Evolutionary conservation across 2,888 invertebrate genomes (phyloP).

Genomic region (Tetanocera ferruginea): DNA sequence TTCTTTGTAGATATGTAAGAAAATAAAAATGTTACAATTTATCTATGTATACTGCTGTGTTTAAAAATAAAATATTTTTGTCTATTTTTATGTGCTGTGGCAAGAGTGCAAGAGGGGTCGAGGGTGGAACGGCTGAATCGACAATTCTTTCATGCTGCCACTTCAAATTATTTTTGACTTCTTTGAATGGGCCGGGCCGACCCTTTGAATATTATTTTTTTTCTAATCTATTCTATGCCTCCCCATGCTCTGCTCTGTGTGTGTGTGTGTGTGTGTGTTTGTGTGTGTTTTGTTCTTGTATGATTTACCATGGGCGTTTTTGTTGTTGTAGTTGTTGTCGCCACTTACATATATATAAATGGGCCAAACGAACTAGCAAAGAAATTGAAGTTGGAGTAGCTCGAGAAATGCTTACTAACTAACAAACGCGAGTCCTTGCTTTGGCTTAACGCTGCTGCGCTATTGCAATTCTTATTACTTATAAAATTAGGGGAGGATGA

Average conservation of each 20-base stretch:
- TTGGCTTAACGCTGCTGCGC: not conserved
- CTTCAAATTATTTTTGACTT: slow-evolving; percentile 1
- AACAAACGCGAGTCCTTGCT: not conserved
- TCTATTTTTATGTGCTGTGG: not conserved
- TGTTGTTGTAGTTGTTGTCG: slow-evolving; percentile 26
- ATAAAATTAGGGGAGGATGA: slow-evolving; percentile 33
- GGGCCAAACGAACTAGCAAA: not conserved
- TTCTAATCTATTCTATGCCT: not conserved
- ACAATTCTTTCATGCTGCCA: not conserved
- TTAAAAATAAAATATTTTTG: slow-evolving; percentile 15
- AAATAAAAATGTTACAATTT: slow-evolving; percentile 12
- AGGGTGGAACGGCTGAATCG: not conserved
- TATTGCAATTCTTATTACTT: not conserved
- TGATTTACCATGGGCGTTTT: slow-evolving; percentile 27
- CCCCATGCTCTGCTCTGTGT: not conserved
- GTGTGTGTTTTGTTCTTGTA: slow-evolving; percentile 1
- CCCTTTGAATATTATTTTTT: not conserved
- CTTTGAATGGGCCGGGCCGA: not conserved
- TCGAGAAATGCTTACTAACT: not conserved
- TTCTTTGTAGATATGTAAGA: not conserved
- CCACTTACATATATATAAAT: not conserved
- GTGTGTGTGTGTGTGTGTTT: not conserved
- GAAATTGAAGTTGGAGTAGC: not conserved
- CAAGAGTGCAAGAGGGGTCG: not conserved
- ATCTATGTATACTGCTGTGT: slow-evolving; percentile 22